phyloP scores from a whole-genome alignment of 2,888 invertebrate genomes.

The Criorhina ranunculi region DNA sequence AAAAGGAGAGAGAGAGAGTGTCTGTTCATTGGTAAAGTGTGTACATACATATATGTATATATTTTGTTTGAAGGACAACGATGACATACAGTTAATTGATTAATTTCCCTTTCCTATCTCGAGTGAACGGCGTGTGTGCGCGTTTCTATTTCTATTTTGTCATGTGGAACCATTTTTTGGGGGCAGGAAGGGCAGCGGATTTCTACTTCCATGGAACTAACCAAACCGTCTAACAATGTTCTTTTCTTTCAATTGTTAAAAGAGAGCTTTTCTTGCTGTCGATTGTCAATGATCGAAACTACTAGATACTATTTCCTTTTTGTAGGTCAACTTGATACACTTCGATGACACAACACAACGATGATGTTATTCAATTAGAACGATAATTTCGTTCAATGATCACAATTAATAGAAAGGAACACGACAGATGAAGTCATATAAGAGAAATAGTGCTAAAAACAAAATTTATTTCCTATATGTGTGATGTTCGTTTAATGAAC shows the following conservation, averaged over 20 bases:
- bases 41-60: too few species aligned
- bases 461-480: slow-evolving; percentile 39
- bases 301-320: slow-evolving; percentile 9
- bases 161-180: slow-evolving; percentile 53
- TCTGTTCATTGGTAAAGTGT: slow-evolving; percentile 43
- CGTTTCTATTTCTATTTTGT: slow-evolving; percentile 17
- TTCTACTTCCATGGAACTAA: background rate
- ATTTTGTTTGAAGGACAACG: slow-evolving; percentile 70
- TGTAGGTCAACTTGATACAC: slow-evolving; percentile 63
- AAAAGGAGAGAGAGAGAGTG: slow-evolving; percentile 17
- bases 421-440: slow-evolving; percentile 61
- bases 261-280: background rate
- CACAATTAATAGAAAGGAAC: slow-evolving; percentile 62
- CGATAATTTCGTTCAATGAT: slow-evolving; percentile 58
- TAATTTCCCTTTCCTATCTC: slow-evolving; percentile 47
- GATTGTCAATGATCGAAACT: background rate
- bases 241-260: background rate
- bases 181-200: background rate
- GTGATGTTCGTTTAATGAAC: background rate
- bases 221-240: slow-evolving; percentile 8
- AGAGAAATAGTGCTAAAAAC: background rate
- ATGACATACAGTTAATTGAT: slow-evolving; percentile 71
- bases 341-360: slow-evolving; percentile 32
- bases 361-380: slow-evolving; percentile 71
- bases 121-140: slow-evolving; percentile 13